Percentiles rank a stretch among this genome's conserved stretches.
Conservation (phyloP, 2,113 vertebrate genomes). For the Prunella himalayana region DNA sequence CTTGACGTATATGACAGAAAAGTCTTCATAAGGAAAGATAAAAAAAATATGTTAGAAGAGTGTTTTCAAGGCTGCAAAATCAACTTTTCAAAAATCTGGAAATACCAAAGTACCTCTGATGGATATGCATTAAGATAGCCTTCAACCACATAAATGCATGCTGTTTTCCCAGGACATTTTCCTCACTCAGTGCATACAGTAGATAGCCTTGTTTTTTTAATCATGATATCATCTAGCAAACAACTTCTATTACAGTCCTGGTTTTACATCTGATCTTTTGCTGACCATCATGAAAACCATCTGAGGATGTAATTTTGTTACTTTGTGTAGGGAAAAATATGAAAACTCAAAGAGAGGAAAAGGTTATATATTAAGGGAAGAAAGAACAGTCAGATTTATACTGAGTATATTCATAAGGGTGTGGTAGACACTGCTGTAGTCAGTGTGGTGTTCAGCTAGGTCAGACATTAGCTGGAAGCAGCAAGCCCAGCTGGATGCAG, state of each 20-base stretch:
- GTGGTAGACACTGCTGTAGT: background rate
- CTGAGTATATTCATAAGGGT: background rate
- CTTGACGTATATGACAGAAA: background rate
- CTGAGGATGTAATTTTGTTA: background rate
- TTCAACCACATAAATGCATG: background rate
- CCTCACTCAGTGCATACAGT: background rate
- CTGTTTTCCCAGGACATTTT: background rate
- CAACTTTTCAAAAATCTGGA: background rate
- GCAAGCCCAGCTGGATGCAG: background rate
- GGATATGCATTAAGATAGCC: background rate
- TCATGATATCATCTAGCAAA: background rate
- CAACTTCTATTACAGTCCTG: background rate
- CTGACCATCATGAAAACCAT: background rate
- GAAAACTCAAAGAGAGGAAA: background rate
- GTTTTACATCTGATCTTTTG: background rate
- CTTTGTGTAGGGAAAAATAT: background rate
- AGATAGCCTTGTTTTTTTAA: background rate
- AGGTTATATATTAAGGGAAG: background rate
- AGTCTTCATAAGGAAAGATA: background rate
- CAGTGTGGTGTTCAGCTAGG: background rate
- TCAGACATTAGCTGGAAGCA: background rate
- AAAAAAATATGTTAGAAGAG: background rate
- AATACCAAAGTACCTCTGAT: background rate
- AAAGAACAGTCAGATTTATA: background rate
- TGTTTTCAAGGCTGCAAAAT: background rate